phyloP scores from a whole-genome alignment of 2,113 vertebrate genomes.

The Dinomys branickii region DNA sequence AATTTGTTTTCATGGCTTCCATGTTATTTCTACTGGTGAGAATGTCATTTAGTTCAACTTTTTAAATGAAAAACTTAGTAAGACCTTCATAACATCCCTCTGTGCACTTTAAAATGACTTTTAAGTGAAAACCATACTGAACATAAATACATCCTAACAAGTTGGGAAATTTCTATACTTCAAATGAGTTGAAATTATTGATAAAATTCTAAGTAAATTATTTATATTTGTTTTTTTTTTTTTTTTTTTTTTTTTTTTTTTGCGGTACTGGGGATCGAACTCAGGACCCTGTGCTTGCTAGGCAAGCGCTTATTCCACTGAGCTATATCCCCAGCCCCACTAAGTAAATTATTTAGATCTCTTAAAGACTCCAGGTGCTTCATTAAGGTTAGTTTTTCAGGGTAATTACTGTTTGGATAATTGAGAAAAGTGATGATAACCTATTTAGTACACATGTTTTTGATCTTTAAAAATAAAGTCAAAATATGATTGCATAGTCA shows the following conservation, averaged over 20 bases:
- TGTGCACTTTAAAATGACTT: background rate
- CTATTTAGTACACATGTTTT: constrained; percentile 66
- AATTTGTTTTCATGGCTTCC: background rate
- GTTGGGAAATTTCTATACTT: background rate
- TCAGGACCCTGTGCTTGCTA: too few relatives aligned
- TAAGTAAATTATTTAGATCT: constrained; percentile 58
- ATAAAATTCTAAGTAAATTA: constrained; percentile 63
- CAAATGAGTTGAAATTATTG: constrained; percentile 56
- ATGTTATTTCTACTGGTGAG: background rate
- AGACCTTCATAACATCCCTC: background rate
- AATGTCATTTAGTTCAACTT: background rate
- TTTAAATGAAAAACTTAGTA: background rate
- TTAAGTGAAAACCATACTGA: background rate
- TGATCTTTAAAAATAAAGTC: constrained; percentile 47
- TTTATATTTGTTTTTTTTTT: too few relatives aligned
- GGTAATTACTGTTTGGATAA: constrained; percentile 70
- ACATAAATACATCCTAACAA: constrained; percentile 39
- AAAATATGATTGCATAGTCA: constrained; percentile 63
- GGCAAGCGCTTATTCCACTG: too few relatives aligned
- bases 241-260: too few relatives aligned
- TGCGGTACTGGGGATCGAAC: too few relatives aligned
- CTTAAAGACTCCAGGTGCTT: constrained; percentile 72
- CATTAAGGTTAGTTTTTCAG: constrained; percentile 70
- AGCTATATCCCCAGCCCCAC: too few relatives aligned
- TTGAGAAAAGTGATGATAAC: constrained; percentile 69